phyloP scores from a whole-genome alignment of 2,888 invertebrate genomes.

The Leptinotarsa tumamoca region DNA sequence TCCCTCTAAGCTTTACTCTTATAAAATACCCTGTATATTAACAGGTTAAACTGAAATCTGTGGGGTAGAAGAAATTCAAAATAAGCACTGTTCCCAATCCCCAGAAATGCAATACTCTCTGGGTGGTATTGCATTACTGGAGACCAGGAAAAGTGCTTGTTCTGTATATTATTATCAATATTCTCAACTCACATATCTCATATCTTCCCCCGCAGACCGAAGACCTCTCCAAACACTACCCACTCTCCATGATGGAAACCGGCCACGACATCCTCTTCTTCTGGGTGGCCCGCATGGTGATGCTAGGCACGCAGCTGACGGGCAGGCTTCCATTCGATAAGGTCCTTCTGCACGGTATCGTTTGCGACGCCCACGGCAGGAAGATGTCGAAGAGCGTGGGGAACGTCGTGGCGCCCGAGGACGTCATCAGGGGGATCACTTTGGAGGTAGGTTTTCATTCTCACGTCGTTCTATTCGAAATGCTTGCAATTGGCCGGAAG shows the following conservation, averaged over 20 bases:
- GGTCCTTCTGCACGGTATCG: slow-evolving; percentile 95
- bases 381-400: slow-evolving; percentile 99
- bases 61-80: too few relatives aligned
- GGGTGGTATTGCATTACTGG: too few relatives aligned
- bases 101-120: too few relatives aligned
- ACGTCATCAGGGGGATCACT: slow-evolving; percentile 90
- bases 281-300: slow-evolving; percentile 99
- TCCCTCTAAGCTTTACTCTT: too few relatives aligned
- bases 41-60: too few relatives aligned
- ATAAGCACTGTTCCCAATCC: too few relatives aligned
- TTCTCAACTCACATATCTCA: background rate
- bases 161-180: background rate
- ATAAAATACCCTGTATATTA: too few relatives aligned
- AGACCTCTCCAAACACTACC: slow-evolving; percentile 75
- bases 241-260: slow-evolving; percentile 92
- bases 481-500: too few relatives aligned
- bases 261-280: slow-evolving; percentile 99
- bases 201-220: slow-evolving; percentile 65
- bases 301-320: slow-evolving; percentile 91
- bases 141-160: too few relatives aligned
- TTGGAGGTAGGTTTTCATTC: slow-evolving; percentile 71
- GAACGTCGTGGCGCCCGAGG: slow-evolving; percentile 97
- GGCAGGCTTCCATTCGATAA: slow-evolving; percentile 89
- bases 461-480: background rate
- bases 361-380: slow-evolving; percentile 96